phyloP scores from a whole-genome alignment of 2,113 vertebrate genomes.

The Tachycineta bicolor region DNA sequence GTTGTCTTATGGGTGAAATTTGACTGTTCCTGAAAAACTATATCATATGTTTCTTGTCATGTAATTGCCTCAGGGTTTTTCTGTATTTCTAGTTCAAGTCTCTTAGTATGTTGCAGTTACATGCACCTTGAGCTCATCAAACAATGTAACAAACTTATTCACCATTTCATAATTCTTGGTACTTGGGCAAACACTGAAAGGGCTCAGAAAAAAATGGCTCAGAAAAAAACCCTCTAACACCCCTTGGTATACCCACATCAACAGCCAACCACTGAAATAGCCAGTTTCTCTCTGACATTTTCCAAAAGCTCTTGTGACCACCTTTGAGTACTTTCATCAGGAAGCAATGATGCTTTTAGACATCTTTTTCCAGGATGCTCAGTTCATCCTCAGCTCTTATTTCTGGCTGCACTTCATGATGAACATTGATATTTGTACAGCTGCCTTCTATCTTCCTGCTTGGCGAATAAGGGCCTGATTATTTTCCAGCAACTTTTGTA shows the following conservation, averaged over 20 bases:
- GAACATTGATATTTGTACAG: slow-evolving; percentile 42
- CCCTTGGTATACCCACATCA: not conserved
- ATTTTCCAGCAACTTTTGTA: slow-evolving; percentile 71
- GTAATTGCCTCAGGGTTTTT: not conserved
- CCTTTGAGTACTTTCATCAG: not conserved
- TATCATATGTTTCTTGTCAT: not conserved
- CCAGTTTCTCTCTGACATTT: not conserved
- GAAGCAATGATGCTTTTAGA: not conserved
- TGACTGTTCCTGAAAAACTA: not conserved
- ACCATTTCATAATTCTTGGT: not conserved
- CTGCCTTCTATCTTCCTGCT: slow-evolving; percentile 35
- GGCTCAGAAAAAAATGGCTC: not conserved
- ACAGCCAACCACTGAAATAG: not conserved
- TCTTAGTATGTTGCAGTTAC: not conserved
- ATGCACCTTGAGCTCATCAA: not conserved
- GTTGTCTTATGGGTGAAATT: not conserved
- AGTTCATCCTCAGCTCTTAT: not conserved
- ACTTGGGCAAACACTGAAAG: not conserved
- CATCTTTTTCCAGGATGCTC: not conserved
- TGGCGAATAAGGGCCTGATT: slow-evolving; percentile 62
- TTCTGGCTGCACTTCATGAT: not conserved
- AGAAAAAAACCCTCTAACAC: not conserved
- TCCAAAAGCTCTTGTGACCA: not conserved
- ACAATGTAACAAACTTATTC: not conserved
- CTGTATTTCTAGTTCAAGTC: not conserved